Base-by-base conservation (phyloP, 2,797 vertebrate species). In the Erithacus rubecula region DNA sequence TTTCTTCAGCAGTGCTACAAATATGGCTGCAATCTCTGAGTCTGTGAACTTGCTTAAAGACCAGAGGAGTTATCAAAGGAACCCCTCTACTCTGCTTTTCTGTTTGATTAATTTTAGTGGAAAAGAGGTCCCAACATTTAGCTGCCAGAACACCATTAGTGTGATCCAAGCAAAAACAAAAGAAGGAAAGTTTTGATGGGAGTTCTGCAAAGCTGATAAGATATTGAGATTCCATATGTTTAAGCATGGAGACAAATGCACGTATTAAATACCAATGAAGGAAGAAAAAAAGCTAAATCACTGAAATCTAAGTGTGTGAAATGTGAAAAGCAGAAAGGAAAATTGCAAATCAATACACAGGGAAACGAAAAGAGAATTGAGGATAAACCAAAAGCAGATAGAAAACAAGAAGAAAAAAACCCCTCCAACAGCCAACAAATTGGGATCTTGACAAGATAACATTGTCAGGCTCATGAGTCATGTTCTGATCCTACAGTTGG, bases 341-440 rank as follows among this genome's bases (percentile, higher is more conserved):
- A 96, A 95, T 77, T 78, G 43, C 67, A 94, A 96, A 96, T 96
- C 94, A 95, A 91, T 95, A 93, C n/a, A 29, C 69, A 80, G 55
- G 85, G 85, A 95, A 96, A 93, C 51, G 4, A 84, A 89, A 92
- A 93, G 80, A 69, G 74, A 96, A 91, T 70, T 81, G 85, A 93
- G 76, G 76, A 88, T 91, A 93, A 95, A 86, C 47, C 11, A 2
- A 96, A 83, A 91, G 65, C 83, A 67, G 74, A 88, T 22, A 91
- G 72, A 78, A 93, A 94, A 91, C 64, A 87, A 70, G 14, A 75
- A 55, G n/a, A 1, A 27, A 81, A 78, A 89, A 36, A 24, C 0
- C 0, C 9, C 17, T 56, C 68, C 26, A 13, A 64, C 15, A 68
- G 47, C 56, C 74, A 91, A 84, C 76, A 92, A 90, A 96, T 72